These are phyloP conservation scores for Lomographa bimaculata DNA, from an alignment of 2,888 invertebrate species.

Conservation along the genomic window DNA sequence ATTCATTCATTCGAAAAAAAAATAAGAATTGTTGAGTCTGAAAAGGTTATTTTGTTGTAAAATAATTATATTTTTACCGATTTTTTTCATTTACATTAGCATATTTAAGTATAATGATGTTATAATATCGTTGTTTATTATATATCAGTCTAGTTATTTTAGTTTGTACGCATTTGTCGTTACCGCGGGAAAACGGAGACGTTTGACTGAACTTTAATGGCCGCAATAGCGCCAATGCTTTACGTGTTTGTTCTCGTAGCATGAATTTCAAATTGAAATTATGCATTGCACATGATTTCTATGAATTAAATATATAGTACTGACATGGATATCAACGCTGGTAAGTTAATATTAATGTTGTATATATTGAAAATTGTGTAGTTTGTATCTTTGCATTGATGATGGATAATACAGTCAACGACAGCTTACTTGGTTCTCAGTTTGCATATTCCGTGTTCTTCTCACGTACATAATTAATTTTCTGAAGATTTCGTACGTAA, in stretches of 20 bases:
- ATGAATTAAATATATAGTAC: slow-evolving; percentile 52
- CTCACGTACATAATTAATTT: too few species aligned
- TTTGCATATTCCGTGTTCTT: slow-evolving; percentile 7
- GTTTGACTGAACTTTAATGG: slow-evolving; percentile 78
- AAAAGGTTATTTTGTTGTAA: slow-evolving; percentile 22
- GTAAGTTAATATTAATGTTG: slow-evolving; percentile 47
- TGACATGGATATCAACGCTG: slow-evolving; percentile 80
- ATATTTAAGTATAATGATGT: too few species aligned
- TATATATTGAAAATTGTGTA: slow-evolving; percentile 3
- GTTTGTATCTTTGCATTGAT: slow-evolving; percentile 6
- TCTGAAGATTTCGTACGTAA: too few species aligned
- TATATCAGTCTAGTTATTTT: slow-evolving; percentile 1
- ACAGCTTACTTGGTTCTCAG: slow-evolving; percentile 16
- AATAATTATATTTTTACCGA: too few species aligned
- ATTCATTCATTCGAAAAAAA: slow-evolving; percentile 7
- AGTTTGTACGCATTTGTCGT: slow-evolving; percentile 36
- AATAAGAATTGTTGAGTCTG: slow-evolving; percentile 8
- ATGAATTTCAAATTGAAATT: slow-evolving; percentile 57
- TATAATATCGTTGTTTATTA: too few species aligned
- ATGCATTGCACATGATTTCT: slow-evolving; percentile 47
- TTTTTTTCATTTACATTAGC: too few species aligned
- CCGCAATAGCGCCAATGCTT: slow-evolving; percentile 82
- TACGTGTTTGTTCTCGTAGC: slow-evolving; percentile 67
- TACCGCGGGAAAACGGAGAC: slow-evolving; percentile 80
- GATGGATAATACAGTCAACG: slow-evolving; percentile 8